Evolutionary conservation across 1,140 invertebrate species (phyloP).

Genomic region (Adoxophyes honmai): DNA sequence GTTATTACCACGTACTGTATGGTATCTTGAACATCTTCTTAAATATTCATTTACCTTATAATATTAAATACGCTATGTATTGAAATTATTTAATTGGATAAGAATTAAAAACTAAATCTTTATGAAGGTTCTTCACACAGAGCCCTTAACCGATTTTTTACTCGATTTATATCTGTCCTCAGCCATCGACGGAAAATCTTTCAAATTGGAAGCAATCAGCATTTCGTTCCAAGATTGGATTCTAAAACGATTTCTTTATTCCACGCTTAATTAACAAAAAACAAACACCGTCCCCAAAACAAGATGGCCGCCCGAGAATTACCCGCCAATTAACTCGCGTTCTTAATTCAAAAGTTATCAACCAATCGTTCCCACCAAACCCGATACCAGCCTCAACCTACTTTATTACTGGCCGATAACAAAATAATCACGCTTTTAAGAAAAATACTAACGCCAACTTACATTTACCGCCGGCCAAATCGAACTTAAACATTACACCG

Average conservation of each 20-base stretch:
- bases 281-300: slow-evolving; percentile 3
- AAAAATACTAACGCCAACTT: slow-evolving; percentile 7
- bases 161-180: too few relatives aligned
- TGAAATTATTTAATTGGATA: too few relatives aligned
- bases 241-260: not conserved
- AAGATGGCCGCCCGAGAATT: slow-evolving; percentile 4
- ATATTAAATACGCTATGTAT: too few relatives aligned
- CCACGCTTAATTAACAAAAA: not conserved
- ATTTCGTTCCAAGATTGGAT: too few relatives aligned
- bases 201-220: too few relatives aligned
- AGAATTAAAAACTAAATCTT: too few relatives aligned
- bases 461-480: not conserved
- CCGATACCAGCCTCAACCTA: slow-evolving; percentile 28
- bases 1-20: too few relatives aligned
- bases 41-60: too few relatives aligned
- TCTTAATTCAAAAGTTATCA: slow-evolving; percentile 13
- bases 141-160: too few relatives aligned
- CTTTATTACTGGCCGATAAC: slow-evolving; percentile 62
- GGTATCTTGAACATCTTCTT: too few relatives aligned
- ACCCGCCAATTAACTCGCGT: slow-evolving; percentile 6
- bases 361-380: slow-evolving; percentile 18
- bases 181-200: too few relatives aligned
- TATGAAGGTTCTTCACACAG: too few relatives aligned
- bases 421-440: slow-evolving; percentile 46
- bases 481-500: not conserved